These are phyloP conservation scores for Rhamphomyia laevipes DNA, from an alignment of 2,888 invertebrate genomes.

Conservation along the genomic window DNA sequence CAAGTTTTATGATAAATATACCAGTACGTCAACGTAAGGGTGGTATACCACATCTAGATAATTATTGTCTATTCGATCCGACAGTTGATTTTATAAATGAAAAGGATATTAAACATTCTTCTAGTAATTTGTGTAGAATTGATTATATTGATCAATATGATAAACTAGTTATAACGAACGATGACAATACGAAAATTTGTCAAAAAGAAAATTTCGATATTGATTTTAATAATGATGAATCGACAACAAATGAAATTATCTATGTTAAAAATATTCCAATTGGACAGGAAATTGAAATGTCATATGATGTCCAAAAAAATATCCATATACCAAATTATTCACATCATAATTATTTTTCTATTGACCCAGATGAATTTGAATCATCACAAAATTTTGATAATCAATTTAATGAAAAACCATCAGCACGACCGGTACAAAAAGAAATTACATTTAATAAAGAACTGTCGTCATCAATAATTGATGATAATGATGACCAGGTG, in stretches of 20 bases:
- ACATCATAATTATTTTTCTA: background rate
- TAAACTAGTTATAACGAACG: background rate
- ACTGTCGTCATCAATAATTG: background rate
- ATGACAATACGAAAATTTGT: background rate
- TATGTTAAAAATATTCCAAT: no score
- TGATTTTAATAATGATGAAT: background rate
- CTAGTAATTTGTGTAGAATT: background rate
- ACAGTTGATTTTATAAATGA: constrained; percentile 15
- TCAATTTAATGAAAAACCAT: no score
- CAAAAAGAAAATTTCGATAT: background rate
- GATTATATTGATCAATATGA: background rate
- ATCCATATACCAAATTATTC: background rate
- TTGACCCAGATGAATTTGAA: background rate
- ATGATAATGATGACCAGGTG: background rate
- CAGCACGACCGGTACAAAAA: no score
- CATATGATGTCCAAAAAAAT: background rate
- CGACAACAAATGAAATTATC: background rate
- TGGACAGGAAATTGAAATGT: background rate
- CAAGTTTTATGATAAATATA: constrained; percentile 13
- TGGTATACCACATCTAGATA: constrained; percentile 13
- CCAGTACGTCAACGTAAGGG: constrained; percentile 12
- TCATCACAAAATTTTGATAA: no score
- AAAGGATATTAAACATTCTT: constrained; percentile 5
- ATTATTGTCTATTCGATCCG: constrained; percentile 16
- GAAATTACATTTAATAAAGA: background rate